Conservation (phyloP, 1,140 invertebrate genomes). For the Oryzaephilus surinamensis region DNA sequence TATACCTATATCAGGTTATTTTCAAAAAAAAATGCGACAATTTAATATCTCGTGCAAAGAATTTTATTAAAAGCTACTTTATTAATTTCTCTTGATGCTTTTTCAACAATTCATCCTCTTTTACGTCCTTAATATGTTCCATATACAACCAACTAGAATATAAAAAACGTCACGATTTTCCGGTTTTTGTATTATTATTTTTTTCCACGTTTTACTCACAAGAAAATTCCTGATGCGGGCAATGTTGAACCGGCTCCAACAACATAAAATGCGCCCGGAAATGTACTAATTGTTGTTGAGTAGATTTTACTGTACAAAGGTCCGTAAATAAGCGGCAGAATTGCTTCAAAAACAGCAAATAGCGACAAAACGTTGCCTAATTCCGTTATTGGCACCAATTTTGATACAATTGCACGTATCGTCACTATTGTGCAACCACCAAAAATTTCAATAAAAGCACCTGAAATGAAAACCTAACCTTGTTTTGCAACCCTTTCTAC, state of each 20-base stretch:
- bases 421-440: slow-evolving; percentile 70
- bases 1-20: too few relatives aligned
- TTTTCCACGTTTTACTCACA: slow-evolving; percentile 61
- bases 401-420: slow-evolving; percentile 65
- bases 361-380: slow-evolving; percentile 70
- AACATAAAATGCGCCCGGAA: slow-evolving; percentile 72
- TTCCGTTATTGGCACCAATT: slow-evolving; percentile 58
- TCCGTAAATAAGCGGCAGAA: slow-evolving; percentile 66
- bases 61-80: too few relatives aligned
- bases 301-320: slow-evolving; percentile 69
- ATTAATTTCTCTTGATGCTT: too few relatives aligned
- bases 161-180: slow-evolving; percentile 8
- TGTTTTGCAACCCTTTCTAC: too few relatives aligned
- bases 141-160: slow-evolving; percentile 43
- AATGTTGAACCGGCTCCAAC: slow-evolving; percentile 59
- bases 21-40: too few relatives aligned
- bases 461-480: too few relatives aligned
- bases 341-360: slow-evolving; percentile 64
- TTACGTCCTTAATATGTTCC: slow-evolving; percentile 37
- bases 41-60: too few relatives aligned
- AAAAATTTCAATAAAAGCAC: slow-evolving; percentile 59
- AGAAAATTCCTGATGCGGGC: slow-evolving; percentile 64
- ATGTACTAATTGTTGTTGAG: slow-evolving; percentile 52
- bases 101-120: background rate
- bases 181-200: background rate